Evolutionary conservation across 1,140 invertebrate genomes (phyloP).

Genomic region (Eciton burchellii): DNA sequence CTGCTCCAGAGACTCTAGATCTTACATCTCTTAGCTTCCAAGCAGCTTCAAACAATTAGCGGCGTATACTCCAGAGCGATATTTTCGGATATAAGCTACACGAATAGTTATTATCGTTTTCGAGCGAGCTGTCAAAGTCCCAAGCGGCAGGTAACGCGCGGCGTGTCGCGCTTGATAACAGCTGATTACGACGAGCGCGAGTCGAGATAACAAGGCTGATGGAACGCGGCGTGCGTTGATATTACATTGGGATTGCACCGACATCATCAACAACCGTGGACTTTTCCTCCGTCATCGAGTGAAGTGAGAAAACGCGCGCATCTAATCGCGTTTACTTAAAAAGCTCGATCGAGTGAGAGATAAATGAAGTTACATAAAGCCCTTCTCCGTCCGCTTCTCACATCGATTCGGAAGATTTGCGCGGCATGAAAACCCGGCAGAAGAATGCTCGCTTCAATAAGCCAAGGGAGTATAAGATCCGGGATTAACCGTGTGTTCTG

Average conservation of each 20-base stretch:
- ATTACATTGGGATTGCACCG: not conserved
- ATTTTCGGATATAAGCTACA: slow-evolving; percentile 7
- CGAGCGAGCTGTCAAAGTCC: slow-evolving; percentile 50
- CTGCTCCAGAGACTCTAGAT: slow-evolving; percentile 9
- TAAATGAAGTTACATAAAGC: not conserved
- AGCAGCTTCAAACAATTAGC: slow-evolving; percentile 39
- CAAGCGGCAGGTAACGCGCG: slow-evolving; percentile 62
- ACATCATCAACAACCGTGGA: not conserved
- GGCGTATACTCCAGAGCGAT: slow-evolving; percentile 27
- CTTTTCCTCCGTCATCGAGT: not conserved
- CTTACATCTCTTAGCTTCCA: too few relatives aligned
- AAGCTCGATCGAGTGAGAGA: not conserved
- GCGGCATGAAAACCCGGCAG: slow-evolving; percentile 1
- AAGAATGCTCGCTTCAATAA: slow-evolving; percentile 52
- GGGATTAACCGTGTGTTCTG: slow-evolving; percentile 55
- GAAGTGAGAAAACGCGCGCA: not conserved
- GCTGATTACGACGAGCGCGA: slow-evolving; percentile 70
- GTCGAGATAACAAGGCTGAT: slow-evolving; percentile 46
- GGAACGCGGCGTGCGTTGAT: slow-evolving; percentile 26
- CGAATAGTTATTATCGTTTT: slow-evolving; percentile 56
- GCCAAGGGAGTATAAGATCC: slow-evolving; percentile 38
- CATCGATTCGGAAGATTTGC: not conserved
- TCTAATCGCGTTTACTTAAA: not conserved
- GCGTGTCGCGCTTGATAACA: slow-evolving; percentile 67
- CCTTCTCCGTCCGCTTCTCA: not conserved